phyloP scores from a whole-genome alignment of 2,113 vertebrate genomes.

The Oophaga pumilio region DNA sequence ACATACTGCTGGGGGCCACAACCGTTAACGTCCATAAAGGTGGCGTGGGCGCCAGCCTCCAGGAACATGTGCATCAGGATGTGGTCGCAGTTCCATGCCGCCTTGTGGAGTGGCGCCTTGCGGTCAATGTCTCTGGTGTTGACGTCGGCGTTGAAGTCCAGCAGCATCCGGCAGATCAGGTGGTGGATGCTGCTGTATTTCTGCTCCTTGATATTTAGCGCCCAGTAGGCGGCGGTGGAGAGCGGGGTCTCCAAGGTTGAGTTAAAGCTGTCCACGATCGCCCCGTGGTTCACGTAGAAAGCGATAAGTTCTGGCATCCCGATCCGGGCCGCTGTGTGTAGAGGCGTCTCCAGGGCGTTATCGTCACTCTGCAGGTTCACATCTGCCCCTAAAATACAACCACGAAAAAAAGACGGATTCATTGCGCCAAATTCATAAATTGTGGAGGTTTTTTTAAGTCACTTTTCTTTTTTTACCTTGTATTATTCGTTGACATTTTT shows the following conservation, averaged over 20 bases:
- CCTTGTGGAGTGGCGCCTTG: conserved; percentile 91
- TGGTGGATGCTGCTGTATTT: conserved; percentile 86
- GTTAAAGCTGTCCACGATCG: conserved; percentile 78
- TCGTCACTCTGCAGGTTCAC: conserved; percentile 82
- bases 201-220: conserved; percentile 84
- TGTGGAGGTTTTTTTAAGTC: no score
- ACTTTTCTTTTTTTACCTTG: no score
- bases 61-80: conserved; percentile 88
- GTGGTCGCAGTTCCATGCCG: conserved; percentile 94
- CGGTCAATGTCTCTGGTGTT: conserved; percentile 85
- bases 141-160: conserved; percentile 84
- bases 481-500: no score
- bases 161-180: conserved; percentile 82
- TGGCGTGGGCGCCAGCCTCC: conserved; percentile 83
- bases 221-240: conserved; percentile 85
- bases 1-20: conserved; percentile 90
- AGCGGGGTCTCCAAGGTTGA: conserved; percentile 85
- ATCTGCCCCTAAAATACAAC: conserved; percentile 77
- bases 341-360: conserved; percentile 83
- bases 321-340: conserved; percentile 82
- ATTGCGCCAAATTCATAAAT: no score
- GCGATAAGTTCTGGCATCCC: conserved; percentile 83
- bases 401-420: not conserved
- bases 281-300: conserved; percentile 83
- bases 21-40: conserved; percentile 90